Evolutionary conservation across 2,888 invertebrate genomes (phyloP), one percentile per base, ranked within the genome.

Genomic region (Lymantria dispar): DNA sequence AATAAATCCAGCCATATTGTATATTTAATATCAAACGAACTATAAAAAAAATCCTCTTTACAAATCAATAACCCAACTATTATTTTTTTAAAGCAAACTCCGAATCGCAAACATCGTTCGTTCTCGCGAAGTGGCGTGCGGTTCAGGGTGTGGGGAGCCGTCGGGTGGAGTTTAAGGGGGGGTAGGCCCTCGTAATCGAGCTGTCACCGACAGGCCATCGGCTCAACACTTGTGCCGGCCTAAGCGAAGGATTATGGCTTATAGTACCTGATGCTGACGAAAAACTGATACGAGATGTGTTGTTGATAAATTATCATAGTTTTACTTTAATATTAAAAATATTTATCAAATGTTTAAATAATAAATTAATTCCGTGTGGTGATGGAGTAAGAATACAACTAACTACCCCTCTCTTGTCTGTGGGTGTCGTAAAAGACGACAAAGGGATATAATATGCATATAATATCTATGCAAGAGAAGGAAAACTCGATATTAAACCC

Each of bases 231-330:
- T 65, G 58, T 67, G 62, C 62, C 60, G 58, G 65, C 63, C 69
- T 63, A 58, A 64, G 61, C 70, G 62, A 71, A 73, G 72, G 72
- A 70, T 72, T 72, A 72, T 49, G 58, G 68, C 61, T 61, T 64
- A 67, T 61, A 56, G 47, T 56, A 68, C 63, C 66, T 65, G 68
- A 45, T 48, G 53, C 47, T 36, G 41, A 36, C 14, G 47, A 43
- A 52, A 46, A 53, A 53, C 48, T 53, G 52, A 53, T 53, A 53
- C 12, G 10, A 1, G 40, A 8, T 14, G n/a, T 8, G 15, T 14
- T 40, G 5, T 1, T 40, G 40, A 40, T 40, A 40, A 40, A 14
- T 40, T 40, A 14, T 10, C 8, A 2, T 41, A 41, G 15, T 41
- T 22, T 22, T n/a, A n/a, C n/a, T n/a, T n/a, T 22, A 22, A 22